Percentiles rank a stretch among this genome's conserved stretches.
Conservation (phyloP, 2,888 invertebrate species). For the Drosophila neonasuta region DNA sequence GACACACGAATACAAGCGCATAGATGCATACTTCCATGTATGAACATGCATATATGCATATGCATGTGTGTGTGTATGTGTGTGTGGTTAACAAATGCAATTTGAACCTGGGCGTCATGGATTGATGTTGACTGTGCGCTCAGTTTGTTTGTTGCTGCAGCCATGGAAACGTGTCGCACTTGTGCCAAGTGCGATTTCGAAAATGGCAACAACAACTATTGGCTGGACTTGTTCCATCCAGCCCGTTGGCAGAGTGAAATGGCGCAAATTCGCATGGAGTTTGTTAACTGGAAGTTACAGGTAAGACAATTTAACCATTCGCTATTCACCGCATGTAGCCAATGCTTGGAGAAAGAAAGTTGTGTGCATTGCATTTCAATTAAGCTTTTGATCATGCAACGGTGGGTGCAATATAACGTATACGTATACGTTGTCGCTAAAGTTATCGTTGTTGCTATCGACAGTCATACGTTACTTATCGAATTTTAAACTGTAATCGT, state of each 20-base stretch:
- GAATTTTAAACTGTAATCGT: neutral
- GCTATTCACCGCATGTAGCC: neutral
- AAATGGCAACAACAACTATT: slow-evolving; percentile 72
- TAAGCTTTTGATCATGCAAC: slow-evolving; percentile 29
- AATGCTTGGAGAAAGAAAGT: slow-evolving; percentile 22
- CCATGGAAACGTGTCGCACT: slow-evolving; percentile 80
- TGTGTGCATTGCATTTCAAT: slow-evolving; percentile 30
- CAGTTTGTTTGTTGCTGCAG: slow-evolving; percentile 54
- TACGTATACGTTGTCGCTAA: slow-evolving; percentile 7
- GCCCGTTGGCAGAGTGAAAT: slow-evolving; percentile 74
- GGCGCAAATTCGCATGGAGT: slow-evolving; percentile 73
- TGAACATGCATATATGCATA: slow-evolving; percentile 4
- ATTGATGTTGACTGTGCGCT: slow-evolving; percentile 46
- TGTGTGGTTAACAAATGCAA: slow-evolving; percentile 41
- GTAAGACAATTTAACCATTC: slow-evolving; percentile 42
- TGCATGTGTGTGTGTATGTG: slow-evolving; percentile 20
- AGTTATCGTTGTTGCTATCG: slow-evolving; percentile 11
- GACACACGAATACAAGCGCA: slow-evolving; percentile 9
- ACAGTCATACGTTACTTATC: neutral
- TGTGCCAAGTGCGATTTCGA: slow-evolving; percentile 80
- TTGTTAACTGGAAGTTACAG: slow-evolving; percentile 78
- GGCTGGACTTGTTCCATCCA: slow-evolving; percentile 78
- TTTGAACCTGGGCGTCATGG: slow-evolving; percentile 28
- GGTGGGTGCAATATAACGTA: neutral
- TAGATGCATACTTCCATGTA: slow-evolving; percentile 12